phyloP scores from a whole-genome alignment of 2,888 invertebrate species.

The Ormia ochracea region DNA sequence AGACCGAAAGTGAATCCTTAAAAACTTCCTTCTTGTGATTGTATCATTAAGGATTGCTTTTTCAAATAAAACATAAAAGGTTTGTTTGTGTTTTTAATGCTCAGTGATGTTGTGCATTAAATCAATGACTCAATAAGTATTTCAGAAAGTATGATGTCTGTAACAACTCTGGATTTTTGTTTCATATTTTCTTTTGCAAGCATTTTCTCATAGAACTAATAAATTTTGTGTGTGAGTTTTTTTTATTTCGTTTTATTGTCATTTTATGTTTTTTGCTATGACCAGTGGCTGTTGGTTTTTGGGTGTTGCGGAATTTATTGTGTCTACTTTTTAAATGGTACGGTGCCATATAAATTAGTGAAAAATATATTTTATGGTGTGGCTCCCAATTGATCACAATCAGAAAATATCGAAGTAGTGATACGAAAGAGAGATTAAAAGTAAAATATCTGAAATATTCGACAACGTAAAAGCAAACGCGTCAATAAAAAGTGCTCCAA shows the following conservation, averaged over 20 bases:
- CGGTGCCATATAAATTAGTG: slow-evolving; percentile 15
- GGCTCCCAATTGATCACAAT: slow-evolving; percentile 2
- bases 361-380: slow-evolving; percentile 34
- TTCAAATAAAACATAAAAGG: background rate
- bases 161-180: slow-evolving; percentile 37
- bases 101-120: background rate
- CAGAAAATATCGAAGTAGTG: background rate
- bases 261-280: slow-evolving; percentile 54
- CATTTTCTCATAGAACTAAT: slow-evolving; percentile 40
- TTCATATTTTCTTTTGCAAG: slow-evolving; percentile 30
- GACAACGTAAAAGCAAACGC: background rate
- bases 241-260: slow-evolving; percentile 50
- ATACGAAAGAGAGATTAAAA: background rate
- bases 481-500: background rate
- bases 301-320: slow-evolving; percentile 61
- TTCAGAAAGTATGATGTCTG: background rate
- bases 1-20: background rate
- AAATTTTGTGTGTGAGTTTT: slow-evolving; percentile 28
- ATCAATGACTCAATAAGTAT: background rate
- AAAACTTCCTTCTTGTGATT: background rate
- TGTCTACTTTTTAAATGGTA: slow-evolving; percentile 36
- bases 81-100: background rate
- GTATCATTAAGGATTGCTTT: background rate
- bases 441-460: background rate
- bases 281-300: slow-evolving; percentile 47